Base-by-base conservation (phyloP, 2,888 invertebrate species). In the Ormyrus nitidulus region DNA sequence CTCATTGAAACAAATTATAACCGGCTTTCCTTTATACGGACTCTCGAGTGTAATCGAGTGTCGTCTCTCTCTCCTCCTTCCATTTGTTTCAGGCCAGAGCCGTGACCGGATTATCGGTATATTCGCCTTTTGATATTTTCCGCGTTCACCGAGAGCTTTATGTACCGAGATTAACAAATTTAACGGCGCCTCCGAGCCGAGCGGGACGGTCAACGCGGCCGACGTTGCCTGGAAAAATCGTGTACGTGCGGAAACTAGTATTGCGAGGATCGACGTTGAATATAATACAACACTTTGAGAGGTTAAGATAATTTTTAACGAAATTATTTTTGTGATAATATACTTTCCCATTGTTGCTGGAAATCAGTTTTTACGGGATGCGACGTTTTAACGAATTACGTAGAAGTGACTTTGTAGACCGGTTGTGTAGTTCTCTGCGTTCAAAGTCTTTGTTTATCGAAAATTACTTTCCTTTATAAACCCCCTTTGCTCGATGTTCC, bases 311-410 rank as follows among this genome's bases (percentile, higher is more conserved):
- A 61, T 51, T 59, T 49, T 9, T 5, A 71, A 61, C 58, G 34
- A 46, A 44, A 54, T 68, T 64, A 64, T 64, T 73, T 64, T 54
- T 73, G 46, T 64, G 51, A 61, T 61, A 34, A 34, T 34, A 34
- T 34, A 61, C 10, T 54, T 62, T 34, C 13, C 8, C 51, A 53
- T 72, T 13, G 8, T 5, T 13, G 11, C 34, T 48, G 46, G 6
- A 70, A 65, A 56, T 69, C 46, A 34, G 58, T 69, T 46, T 69
- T 6, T 69, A 66, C 49, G 66, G 19, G 11, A 66, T 53, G 53
- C 2, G 34, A 51, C 10, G 6, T 53, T 53, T 5, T 51, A 66
- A 8, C 19, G 5, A 7, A 46, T 34, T 34, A 34, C 34, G 34
- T 62, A 62, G 51, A 51, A 51, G 19, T 53, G 19, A 53, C 53